Base-by-base conservation (phyloP, 2,113 vertebrate species). In the Xenus cinereus region DNA sequence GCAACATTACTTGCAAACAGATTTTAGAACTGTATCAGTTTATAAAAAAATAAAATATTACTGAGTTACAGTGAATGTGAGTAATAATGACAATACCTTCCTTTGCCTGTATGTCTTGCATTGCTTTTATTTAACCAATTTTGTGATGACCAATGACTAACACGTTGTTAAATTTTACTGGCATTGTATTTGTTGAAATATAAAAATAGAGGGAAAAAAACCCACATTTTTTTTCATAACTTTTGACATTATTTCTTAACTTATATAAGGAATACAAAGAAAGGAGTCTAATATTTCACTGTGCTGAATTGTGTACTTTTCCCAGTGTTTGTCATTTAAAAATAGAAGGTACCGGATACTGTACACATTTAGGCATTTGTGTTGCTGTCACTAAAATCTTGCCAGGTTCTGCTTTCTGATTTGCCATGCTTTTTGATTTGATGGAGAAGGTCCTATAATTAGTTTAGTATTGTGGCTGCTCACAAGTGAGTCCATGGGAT, bases 161-260 rank as follows among this genome's bases (percentile, higher is more conserved):
- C 1, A 46, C 12, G 28, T 50, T 53, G 14, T 64, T 46, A 39
- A 41, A 63, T 53, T 68, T 85, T 85, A 24, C 41, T 48, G 46
- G 10, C 62, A n/a, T 59, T 30, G 7, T 50, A 10, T 32, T 64
- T 89, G 7, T 60, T 91, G 35, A 87, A 30, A 84, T 8, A 19
- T n/a, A 77, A 56, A 69, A 76, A 19, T 0, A 2, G 1, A 2
- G 1, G 15, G 8, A 21, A 48, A 48, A 48, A 48, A 48, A 22
- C 18, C 10, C 46, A 48, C 0, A 3, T 37, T 59, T 57, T 23
- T 82, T 77, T 51, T 67, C 18, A 67, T 28, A 13, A 57, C 28
- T 57, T 45, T 84, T 17, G 84, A 32, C 17, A 2, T 28, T 71
- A 22, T 46, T 71, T 90, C 24, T 67, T 45, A 63, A 46, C 6